phyloP scores from a whole-genome alignment of 2,113 vertebrate species.

The Ia io region DNA sequence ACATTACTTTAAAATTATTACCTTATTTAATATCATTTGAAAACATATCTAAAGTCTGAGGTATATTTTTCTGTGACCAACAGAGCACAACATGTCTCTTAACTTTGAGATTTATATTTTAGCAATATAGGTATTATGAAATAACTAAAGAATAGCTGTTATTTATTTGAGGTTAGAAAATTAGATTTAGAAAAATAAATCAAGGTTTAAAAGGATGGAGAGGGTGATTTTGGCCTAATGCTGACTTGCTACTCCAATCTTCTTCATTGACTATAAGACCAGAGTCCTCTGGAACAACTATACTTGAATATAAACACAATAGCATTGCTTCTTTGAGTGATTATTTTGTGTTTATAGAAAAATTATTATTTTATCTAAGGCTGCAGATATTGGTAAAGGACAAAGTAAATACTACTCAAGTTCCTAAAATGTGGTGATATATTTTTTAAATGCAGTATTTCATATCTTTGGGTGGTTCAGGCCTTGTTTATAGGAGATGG shows the following conservation, averaged over 20 bases:
- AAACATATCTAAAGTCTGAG: background rate
- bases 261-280: background rate
- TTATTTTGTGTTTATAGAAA: background rate
- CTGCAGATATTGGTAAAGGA: background rate
- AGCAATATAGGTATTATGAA: background rate
- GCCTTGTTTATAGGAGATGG: background rate
- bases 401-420: background rate
- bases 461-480: background rate
- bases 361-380: background rate
- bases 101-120: background rate
- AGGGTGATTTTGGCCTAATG: background rate
- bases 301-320: background rate
- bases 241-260: accelerated
- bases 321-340: background rate
- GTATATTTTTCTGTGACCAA: background rate
- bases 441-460: background rate
- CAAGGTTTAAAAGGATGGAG: background rate
- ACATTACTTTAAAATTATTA: background rate
- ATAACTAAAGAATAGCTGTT: background rate
- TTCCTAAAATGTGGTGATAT: background rate
- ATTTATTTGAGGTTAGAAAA: background rate
- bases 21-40: background rate
- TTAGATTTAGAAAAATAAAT: background rate
- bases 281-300: background rate
- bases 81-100: background rate